A percentile compares a stretch with the other conserved stretches of the same genome.
Evolutionary conservation across 2,797 vertebrate species (phyloP).

Genomic region (Gallirallus australis): DNA sequence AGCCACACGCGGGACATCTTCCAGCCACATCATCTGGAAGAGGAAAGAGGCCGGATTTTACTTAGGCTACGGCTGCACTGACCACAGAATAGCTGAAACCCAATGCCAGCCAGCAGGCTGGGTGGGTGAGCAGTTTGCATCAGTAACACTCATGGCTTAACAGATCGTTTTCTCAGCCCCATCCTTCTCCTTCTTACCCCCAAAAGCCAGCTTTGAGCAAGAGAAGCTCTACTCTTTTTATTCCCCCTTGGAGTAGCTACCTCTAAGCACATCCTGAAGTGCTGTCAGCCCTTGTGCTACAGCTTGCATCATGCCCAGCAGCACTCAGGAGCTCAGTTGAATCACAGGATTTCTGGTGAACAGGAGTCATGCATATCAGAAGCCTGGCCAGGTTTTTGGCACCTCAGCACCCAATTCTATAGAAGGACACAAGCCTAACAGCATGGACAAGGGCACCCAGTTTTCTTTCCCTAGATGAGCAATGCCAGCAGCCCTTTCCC

Average conservation of each 20-base stretch:
- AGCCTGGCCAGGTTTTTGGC: background rate
- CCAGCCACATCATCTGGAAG: slow-evolving; percentile 1
- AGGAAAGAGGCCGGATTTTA: background rate
- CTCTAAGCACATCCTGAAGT: background rate
- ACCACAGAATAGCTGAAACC: background rate
- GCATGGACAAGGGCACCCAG: background rate
- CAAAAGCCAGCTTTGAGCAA: background rate
- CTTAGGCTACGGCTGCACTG: background rate
- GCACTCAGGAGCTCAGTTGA: background rate
- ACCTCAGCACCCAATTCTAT: background rate
- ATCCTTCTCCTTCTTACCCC: background rate
- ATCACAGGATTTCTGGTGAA: background rate
- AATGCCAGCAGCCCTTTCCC: background rate
- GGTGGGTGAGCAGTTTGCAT: background rate
- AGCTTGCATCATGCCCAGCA: background rate
- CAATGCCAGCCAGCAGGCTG: background rate
- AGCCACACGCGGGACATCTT: fast-evolving
- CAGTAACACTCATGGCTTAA: background rate
- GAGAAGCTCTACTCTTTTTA: background rate
- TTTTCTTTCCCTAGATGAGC: background rate
- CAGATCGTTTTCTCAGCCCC: background rate
- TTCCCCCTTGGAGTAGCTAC: background rate
- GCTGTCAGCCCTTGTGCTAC: background rate
- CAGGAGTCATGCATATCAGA: background rate
- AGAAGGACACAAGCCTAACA: background rate